Conservation (phyloP, 2,888 invertebrate genomes). For the Pristionchus exspectatus region DNA sequence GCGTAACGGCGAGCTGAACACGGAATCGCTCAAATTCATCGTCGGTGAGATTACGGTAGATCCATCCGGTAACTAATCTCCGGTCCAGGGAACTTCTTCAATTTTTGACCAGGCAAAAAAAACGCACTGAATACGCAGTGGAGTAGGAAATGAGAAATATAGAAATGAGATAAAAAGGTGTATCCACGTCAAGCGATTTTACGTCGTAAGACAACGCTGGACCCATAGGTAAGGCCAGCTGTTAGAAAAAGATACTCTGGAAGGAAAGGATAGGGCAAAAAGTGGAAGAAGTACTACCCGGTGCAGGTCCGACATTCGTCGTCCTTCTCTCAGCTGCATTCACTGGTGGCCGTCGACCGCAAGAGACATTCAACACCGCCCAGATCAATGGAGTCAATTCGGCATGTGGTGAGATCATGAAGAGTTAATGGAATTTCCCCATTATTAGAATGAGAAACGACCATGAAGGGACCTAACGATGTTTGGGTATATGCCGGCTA, state of each 20-base stretch:
- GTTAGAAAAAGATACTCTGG: no score
- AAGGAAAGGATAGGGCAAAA: not conserved
- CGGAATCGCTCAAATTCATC: constrained; percentile 35
- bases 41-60: constrained; percentile 37
- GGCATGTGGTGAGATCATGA: constrained; percentile 8
- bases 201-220: no score
- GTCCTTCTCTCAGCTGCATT: not conserved
- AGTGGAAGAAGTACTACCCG: not conserved
- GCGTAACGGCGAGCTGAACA: constrained; percentile 1
- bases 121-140: no score
- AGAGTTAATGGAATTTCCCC: no score
- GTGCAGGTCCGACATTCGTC: constrained; percentile 14
- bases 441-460: no score
- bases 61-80: not conserved
- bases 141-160: no score
- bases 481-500: not conserved
- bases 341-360: not conserved
- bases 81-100: no score
- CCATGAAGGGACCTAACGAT: no score
- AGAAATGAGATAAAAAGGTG: no score
- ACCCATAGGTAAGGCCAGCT: no score
- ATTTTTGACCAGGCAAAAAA: no score
- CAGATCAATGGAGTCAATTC: constrained; percentile 27
- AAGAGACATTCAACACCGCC: constrained; percentile 16
- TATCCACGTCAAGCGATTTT: no score